phyloP scores from a whole-genome alignment of 2,797 vertebrate species.

The Acrocephalus scirpaceus region DNA sequence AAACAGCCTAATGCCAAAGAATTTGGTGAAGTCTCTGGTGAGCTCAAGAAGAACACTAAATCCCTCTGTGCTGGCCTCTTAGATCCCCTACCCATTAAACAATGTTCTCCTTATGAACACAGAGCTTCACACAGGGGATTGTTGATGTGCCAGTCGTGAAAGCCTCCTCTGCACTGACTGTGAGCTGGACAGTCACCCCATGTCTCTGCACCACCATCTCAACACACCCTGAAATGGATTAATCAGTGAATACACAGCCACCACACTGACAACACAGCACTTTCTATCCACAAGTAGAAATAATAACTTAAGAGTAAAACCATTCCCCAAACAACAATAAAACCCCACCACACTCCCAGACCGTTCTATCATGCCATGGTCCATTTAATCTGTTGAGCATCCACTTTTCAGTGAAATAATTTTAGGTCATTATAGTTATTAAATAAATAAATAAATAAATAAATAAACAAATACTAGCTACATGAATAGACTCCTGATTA shows the following conservation, averaged over 20 bases:
- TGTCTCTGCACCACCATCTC: not conserved
- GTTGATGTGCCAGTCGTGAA: not conserved
- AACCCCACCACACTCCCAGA: too few relatives aligned
- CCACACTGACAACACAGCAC: not conserved
- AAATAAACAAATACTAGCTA: not conserved
- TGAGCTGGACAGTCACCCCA: not conserved
- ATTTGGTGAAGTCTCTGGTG: not conserved
- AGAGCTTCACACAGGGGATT: not conserved
- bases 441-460: not conserved
- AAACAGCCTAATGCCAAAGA: not conserved
- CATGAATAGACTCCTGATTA: not conserved
- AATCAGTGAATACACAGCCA: not conserved
- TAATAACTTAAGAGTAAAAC: not conserved
- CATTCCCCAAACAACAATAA: not conserved
- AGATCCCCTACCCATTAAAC: not conserved
- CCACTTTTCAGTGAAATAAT: not conserved
- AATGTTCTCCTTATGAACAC: not conserved
- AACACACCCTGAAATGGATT: not conserved
- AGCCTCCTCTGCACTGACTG: not conserved
- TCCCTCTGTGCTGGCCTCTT: not conserved
- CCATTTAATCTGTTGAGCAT: not conserved
- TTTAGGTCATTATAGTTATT: not conserved
- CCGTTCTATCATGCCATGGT: not conserved
- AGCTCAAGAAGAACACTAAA: not conserved
- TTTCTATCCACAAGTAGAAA: not conserved